A percentile compares a stretch with the other conserved stretches of the same genome.
These are phyloP conservation scores for Phorcus lineatus DNA, from an alignment of 2,888 invertebrate genomes.

Conservation along the genomic window DNA sequence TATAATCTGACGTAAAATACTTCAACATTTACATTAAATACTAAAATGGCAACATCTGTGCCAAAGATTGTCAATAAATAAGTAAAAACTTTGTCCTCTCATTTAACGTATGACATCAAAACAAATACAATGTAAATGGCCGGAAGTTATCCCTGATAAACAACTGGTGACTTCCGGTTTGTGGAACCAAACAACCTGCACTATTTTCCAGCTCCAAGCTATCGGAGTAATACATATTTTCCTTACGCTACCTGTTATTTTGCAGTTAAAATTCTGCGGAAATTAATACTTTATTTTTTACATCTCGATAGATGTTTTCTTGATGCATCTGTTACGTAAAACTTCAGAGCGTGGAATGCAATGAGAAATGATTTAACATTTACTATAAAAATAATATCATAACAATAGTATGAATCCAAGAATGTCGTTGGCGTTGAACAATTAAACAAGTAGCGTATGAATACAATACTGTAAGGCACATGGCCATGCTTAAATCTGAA, in stretches of 20 bases:
- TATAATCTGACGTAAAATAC: constrained; percentile 15
- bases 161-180: background rate
- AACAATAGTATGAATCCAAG: background rate
- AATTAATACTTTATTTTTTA: no score
- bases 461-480: background rate
- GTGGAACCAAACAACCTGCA: background rate
- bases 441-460: background rate
- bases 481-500: background rate
- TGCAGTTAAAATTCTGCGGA: no score
- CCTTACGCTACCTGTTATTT: no score
- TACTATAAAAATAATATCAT: constrained; percentile 12
- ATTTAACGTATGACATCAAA: constrained; percentile 7
- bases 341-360: constrained; percentile 9
- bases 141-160: constrained; percentile 23
- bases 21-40: constrained; percentile 17
- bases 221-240: no score
- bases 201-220: background rate
- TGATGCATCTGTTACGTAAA: background rate
- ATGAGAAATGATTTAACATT: constrained; percentile 2
- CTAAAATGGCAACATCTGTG: constrained; percentile 11
- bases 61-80: constrained; percentile 25
- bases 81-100: constrained; percentile 23
- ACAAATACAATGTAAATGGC: background rate
- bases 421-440: background rate
- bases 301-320: no score